phyloP scores from a whole-genome alignment of 2,888 invertebrate species.

The Nephrotoma flavescens region DNA sequence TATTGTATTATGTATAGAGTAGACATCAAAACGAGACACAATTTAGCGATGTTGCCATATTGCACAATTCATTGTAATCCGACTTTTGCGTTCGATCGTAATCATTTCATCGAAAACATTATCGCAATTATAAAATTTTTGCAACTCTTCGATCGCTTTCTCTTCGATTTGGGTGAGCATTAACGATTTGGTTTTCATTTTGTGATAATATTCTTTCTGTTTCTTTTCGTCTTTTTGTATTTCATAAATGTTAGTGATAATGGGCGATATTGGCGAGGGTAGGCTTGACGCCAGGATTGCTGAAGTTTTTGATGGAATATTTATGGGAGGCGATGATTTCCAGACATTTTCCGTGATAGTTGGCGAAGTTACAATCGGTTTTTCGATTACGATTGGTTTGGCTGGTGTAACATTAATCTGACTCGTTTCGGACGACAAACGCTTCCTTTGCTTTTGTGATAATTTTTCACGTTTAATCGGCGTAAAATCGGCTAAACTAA shows the following conservation, averaged over 20 bases:
- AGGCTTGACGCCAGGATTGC: constrained; percentile 27
- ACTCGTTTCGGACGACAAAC: constrained; percentile 30
- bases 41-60: constrained; percentile 19
- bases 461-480: constrained; percentile 27
- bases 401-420: constrained; percentile 14
- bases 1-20: too few relatives aligned
- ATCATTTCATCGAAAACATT: constrained; percentile 58
- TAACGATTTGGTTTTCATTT: constrained; percentile 58
- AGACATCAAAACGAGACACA: background rate
- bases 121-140: constrained; percentile 55
- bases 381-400: background rate
- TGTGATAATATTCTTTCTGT: constrained; percentile 53
- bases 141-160: constrained; percentile 66
- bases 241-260: constrained; percentile 9
- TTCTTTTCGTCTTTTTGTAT: constrained; percentile 45
- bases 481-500: constrained; percentile 24
- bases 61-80: constrained; percentile 24
- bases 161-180: constrained; percentile 75
- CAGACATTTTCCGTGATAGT: background rate
- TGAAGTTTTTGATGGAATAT: constrained; percentile 17
- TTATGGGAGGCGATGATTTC: background rate
- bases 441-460: constrained; percentile 43
- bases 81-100: constrained; percentile 35
- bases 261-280: constrained; percentile 21
- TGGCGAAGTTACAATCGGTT: background rate